Evolutionary conservation across 37 sponge, comb jelly and placozoan species (phyloP).

Genomic region (Oopsacas minuta): DNA sequence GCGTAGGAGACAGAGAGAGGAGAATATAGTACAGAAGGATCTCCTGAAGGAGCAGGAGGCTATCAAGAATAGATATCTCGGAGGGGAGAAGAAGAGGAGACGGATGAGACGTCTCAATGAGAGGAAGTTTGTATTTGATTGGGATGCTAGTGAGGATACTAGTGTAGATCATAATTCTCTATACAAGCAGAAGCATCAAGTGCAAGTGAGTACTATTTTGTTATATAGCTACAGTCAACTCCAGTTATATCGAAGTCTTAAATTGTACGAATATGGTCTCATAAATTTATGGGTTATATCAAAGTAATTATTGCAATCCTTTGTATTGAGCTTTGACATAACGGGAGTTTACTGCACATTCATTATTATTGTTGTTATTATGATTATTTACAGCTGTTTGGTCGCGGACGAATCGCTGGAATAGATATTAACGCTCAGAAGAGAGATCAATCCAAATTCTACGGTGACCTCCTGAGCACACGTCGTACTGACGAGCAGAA

Average conservation of each 20-base stretch:
- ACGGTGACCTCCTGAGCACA: conserved; percentile 63
- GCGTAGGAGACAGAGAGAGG: conserved; percentile 32
- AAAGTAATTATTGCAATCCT: no score
- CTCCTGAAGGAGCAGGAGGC: conserved; percentile 61
- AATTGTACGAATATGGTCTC: no score
- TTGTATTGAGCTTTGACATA: no score
- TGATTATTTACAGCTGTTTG: conserved; percentile 61
- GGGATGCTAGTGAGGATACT: conserved; percentile 90
- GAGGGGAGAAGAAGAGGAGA: conserved; percentile 63
- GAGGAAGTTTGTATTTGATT: conserved; percentile 95
- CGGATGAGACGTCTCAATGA: conserved; percentile 65
- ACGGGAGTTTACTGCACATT: no score
- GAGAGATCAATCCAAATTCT: conserved; percentile 82
- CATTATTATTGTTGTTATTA: no score
- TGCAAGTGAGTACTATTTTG: conserved; percentile 32
- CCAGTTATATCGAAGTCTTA: no score
- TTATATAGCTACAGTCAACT: no score
- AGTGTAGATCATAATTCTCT: conserved; percentile 80
- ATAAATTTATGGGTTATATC: no score
- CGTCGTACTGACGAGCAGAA: conserved; percentile 84
- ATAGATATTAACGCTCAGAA: conserved; percentile 92
- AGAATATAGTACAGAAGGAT: conserved; percentile 42
- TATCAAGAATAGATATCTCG: conserved; percentile 67
- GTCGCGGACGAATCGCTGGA: conserved; percentile 87
- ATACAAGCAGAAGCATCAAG: conserved; percentile 74